Base-by-base conservation (phyloP, 2,888 invertebrate genomes). In the Apodemia zela region DNA sequence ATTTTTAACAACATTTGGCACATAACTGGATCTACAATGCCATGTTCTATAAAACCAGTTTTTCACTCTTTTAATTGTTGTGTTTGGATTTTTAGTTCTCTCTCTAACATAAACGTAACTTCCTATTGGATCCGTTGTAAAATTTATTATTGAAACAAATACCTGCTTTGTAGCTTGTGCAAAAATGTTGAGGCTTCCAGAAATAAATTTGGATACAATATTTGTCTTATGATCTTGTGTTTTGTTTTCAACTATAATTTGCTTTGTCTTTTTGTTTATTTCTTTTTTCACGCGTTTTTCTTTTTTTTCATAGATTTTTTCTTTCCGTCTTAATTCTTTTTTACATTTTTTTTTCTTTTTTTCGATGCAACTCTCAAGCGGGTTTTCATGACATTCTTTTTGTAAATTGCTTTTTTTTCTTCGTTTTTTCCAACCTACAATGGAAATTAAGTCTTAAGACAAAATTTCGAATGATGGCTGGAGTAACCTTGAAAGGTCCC, bases 1-100 rank as follows among this genome's bases (percentile, higher is more conserved):
- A 7, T 78, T 76, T 33, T 69, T 71, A 6, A 79, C 63, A 35
- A 76, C 69, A 64, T 69, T 72, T n/a, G 68, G 38, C 64, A 83
- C 71, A 71, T 68, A 68, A 49, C 79, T 71, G 63, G 76, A 77
- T 67, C 75, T 76, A 2, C 74, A 11, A 35, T 65, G 60, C 74
- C 75, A 77, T 3, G 62, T 66, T 18, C 70, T 68, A 7, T 8
- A 8, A 8, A 66, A 5, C 73, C 73, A 75, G 49, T 49, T 68
- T 51, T 29, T 70, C 8, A 81, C 7, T 67, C 62, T 67, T 5
- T 62, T 21, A 0, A 33, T 51, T 25, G 82, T 78, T 4, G 66
- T 67, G 5, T 64, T 21, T 15, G 77, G 80, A 65, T 79, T 68
- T 17, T 11, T 67, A 0, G 66, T 0, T 68, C 72, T 71, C 59